These are phyloP conservation scores for Epirrhoe tristata DNA, from an alignment of 2,888 invertebrate genomes.

Conservation along the genomic window DNA sequence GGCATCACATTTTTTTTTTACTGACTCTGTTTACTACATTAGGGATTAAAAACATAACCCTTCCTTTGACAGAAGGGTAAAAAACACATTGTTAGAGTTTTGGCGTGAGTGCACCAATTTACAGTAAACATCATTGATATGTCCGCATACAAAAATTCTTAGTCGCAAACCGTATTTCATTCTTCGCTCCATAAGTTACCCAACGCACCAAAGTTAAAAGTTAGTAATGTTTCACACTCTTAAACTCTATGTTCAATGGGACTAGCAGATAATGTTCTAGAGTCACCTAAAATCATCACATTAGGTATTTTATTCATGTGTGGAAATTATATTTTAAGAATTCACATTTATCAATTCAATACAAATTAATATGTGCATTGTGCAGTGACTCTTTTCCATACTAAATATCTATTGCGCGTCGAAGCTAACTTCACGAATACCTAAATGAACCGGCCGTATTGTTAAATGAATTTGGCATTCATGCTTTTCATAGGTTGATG, in stretches of 20 bases:
- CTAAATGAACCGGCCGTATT: background rate
- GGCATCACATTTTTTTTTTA: too few species aligned
- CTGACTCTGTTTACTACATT: too few species aligned
- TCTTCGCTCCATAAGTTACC: constrained; percentile 73
- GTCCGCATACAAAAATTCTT: constrained; percentile 25
- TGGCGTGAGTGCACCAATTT: constrained; percentile 13
- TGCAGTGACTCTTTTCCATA: too few species aligned
- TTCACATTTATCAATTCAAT: too few species aligned
- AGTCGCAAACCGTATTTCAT: constrained; percentile 20
- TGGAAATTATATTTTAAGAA: too few species aligned
- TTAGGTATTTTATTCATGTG: too few species aligned
- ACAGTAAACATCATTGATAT: constrained; percentile 18
- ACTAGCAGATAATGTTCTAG: constrained; percentile 26
- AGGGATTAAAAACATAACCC: too few species aligned
- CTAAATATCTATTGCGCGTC: too few species aligned
- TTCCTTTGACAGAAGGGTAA: too few species aligned
- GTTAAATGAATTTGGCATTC: background rate
- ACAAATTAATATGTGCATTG: too few species aligned
- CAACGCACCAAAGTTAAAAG: constrained; percentile 75
- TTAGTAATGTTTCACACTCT: constrained; percentile 49
- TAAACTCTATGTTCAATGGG: constrained; percentile 41
- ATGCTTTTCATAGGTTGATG: background rate
- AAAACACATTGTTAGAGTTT: background rate
- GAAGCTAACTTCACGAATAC: too few species aligned
- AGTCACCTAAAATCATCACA: constrained; percentile 5